Evolutionary conservation across 2,888 invertebrate genomes (phyloP), one percentile per base, ranked within the genome.

Genomic region (Zeuzera pyrina): DNA sequence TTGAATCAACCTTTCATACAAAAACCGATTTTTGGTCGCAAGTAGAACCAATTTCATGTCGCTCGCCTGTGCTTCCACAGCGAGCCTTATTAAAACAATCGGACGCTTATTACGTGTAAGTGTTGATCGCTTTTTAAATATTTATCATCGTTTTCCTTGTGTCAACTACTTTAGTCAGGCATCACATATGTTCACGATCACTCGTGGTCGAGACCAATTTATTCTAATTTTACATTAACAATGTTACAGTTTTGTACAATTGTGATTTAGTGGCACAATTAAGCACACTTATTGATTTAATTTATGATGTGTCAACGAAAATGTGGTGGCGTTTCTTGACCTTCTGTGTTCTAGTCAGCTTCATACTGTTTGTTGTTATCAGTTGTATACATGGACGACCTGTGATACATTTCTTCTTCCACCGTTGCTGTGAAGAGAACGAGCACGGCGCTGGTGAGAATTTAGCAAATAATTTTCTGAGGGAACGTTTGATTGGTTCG

Each of bases 261-360:
- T n/a, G n/a, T n/a, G n/a, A n/a, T n/a, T n/a, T n/a, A n/a, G n/a
- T n/a, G n/a, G n/a, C n/a, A n/a, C n/a, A n/a, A n/a, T n/a, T n/a
- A n/a, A n/a, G n/a, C n/a, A n/a, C n/a, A n/a, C n/a, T n/a, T n/a
- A n/a, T n/a, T n/a, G n/a, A n/a, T n/a, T n/a, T n/a, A n/a, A n/a
- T n/a, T n/a, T n/a, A n/a, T n/a, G n/a, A n/a, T n/a, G n/a, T n/a
- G n/a, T n/a, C n/a, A n/a, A n/a, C n/a, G n/a, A 59, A 53, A 41
- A 76, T 79, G 81, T 77, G 72, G 79, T 72, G 77, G 46, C 47
- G 79, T 31, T 58, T 78, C 22, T 34, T 79, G 2, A 67, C 66
- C 1, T 81, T 81, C 36, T 81, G 79, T 31, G 36, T 76, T 0
- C 43, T 81, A 3, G 74, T 76, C 0, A 61, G 70, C 2, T 33